These are phyloP conservation scores for Datnioides undecimradiatus DNA, from an alignment of 2,113 vertebrate species.

Conservation along the genomic window DNA sequence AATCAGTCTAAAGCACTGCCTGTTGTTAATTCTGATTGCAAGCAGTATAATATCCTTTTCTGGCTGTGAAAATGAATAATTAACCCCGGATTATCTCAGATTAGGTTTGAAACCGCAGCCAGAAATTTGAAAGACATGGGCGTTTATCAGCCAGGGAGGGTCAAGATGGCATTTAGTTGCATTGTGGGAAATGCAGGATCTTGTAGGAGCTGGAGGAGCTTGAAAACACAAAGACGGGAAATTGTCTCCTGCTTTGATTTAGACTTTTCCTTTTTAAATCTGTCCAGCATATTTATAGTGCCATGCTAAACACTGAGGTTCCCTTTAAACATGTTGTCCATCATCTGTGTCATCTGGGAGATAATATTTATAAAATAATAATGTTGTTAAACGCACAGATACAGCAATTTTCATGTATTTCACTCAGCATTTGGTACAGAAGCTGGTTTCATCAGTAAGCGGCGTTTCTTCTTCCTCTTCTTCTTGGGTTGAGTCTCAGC, in stretches of 20 bases:
- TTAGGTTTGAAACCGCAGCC: neutral
- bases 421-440: neutral
- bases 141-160: neutral
- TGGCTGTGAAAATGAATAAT: no score
- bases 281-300: neutral
- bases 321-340: neutral
- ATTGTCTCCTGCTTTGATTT: neutral
- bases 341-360: neutral
- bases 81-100: neutral
- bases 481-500: slow-evolving; percentile 2
- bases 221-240: no score
- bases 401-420: neutral
- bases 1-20: neutral
- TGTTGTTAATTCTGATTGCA: neutral
- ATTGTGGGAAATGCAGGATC: slow-evolving; percentile 1
- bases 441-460: neutral
- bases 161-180: neutral
- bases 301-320: neutral
- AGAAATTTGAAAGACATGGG: neutral
- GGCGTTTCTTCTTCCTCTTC: neutral
- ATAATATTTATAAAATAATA: no score
- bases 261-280: neutral
- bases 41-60: no score
- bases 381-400: no score
- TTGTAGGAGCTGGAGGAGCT: no score